A percentile compares a stretch with the other conserved stretches of the same genome.
Conservation (phyloP, 1,140 invertebrate species). For the Globodera ellingtonae region DNA sequence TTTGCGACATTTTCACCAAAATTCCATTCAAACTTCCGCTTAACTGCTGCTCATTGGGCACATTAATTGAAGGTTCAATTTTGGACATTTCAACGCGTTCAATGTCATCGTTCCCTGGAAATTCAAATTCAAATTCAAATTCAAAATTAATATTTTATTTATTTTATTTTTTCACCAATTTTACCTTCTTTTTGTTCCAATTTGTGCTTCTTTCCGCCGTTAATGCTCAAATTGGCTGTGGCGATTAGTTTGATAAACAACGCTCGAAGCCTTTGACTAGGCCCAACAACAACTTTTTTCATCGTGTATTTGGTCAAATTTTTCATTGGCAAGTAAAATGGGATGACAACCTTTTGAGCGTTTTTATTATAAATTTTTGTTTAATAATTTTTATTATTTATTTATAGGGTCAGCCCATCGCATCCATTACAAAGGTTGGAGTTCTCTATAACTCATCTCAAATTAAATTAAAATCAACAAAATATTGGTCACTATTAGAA, state of each 20-base stretch:
- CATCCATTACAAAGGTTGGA: no score
- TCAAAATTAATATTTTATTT: neutral
- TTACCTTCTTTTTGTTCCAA: neutral
- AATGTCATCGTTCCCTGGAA: neutral
- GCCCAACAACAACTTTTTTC: neutral
- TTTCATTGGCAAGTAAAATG: neutral
- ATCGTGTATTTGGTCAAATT: neutral
- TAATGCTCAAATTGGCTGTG: neutral
- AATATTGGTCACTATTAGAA: no score
- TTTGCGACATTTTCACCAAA: neutral
- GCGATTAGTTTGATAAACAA: neutral
- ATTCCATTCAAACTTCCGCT: neutral
- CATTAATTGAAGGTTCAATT: neutral
- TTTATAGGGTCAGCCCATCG: no score
- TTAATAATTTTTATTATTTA: no score
- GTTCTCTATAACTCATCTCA: no score
- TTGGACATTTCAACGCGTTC: neutral
- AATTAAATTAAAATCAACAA: no score
- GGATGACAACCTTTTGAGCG: neutral
- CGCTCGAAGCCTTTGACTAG: neutral
- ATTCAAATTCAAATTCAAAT: neutral
- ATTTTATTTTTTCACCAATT: neutral
- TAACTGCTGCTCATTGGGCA: neutral
- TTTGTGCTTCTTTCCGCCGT: neutral
- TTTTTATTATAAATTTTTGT: no score